Base-by-base conservation (phyloP, 1,140 invertebrate species). In the Drosophila ambigua region DNA sequence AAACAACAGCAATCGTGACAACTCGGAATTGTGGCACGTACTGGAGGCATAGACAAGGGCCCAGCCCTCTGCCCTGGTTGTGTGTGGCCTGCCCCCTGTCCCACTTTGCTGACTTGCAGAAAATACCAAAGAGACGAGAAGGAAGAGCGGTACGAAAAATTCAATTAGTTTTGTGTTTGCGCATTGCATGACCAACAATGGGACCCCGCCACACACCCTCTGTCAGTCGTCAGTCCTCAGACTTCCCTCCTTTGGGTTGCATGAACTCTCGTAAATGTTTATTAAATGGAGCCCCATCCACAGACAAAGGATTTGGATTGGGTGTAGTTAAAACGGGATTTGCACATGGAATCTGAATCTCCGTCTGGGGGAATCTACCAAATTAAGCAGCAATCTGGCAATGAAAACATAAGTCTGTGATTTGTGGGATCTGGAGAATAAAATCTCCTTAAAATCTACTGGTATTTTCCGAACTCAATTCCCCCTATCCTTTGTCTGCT, bases 151-250 rank as follows among this genome's bases (percentile, higher is more conserved):
- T 69, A 66, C 52, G 59, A 87, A 87, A 85, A 87, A 87, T 87
- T 87, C 82, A 87, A 87, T 87, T 87, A 87, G 82, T 87, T 87
- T 88, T 88, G 78, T 87, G 82, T 87, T 87, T 87, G 82, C 83
- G 75, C 79, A 82, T 87, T 88, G 83, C 82, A 88, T 87, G 83
- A 87, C 35, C 82, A 82, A 87, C 83, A 87, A 82, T 73, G 54
- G 72, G 57, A 72, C 57, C 61, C 51, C 43, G 39, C 68, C 43
- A 13, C 52, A 2, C 58, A 8, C 31, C 46, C 1, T 23, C 20
- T 44, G 8, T 20, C 31, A 35, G 13, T 5, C 39, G 7, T 6
- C 44, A 4, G 11, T 39, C 41, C 16, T 52, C 0, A 31, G 11
- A 26, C 28, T 2, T 28, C 45, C 48, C 5, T 15, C 6, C 9